These are phyloP conservation scores for Telmatochromis brichardi DNA, from an alignment of 2,113 vertebrate genomes.

Conservation along the genomic window DNA sequence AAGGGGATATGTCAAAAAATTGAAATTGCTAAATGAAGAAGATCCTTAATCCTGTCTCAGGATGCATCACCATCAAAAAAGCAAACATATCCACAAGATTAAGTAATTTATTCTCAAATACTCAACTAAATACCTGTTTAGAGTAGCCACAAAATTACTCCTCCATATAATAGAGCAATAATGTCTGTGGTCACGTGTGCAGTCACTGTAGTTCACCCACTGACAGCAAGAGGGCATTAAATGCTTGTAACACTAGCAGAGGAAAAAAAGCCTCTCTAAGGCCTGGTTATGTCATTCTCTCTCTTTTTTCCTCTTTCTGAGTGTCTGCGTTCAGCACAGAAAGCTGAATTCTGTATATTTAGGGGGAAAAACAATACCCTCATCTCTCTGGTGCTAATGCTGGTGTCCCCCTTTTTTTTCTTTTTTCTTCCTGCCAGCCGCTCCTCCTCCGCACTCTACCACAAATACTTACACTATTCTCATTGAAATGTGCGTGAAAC, in stretches of 20 bases:
- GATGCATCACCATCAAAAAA: not conserved
- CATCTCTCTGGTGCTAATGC: conserved; percentile 34
- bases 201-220: conserved; percentile 33
- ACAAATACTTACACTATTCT: not conserved
- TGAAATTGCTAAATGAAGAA: not conserved
- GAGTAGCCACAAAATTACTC: not conserved
- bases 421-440: not conserved
- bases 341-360: conserved; percentile 47
- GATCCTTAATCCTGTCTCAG: not conserved
- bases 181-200: not conserved
- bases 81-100: not conserved
- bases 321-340: conserved; percentile 9
- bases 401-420: conserved; percentile 21
- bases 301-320: not conserved
- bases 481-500: not conserved
- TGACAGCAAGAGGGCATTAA: conserved; percentile 68
- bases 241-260: conserved; percentile 34
- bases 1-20: not conserved
- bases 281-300: conserved; percentile 52
- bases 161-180: not conserved
- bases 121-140: not conserved
- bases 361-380: conserved; percentile 46
- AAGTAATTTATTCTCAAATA: not conserved
- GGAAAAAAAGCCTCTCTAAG: not conserved
- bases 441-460: conserved; percentile 15